Evolutionary conservation across 1,140 invertebrate species (phyloP).

Genomic region (Caenorhabditis tropicalis): DNA sequence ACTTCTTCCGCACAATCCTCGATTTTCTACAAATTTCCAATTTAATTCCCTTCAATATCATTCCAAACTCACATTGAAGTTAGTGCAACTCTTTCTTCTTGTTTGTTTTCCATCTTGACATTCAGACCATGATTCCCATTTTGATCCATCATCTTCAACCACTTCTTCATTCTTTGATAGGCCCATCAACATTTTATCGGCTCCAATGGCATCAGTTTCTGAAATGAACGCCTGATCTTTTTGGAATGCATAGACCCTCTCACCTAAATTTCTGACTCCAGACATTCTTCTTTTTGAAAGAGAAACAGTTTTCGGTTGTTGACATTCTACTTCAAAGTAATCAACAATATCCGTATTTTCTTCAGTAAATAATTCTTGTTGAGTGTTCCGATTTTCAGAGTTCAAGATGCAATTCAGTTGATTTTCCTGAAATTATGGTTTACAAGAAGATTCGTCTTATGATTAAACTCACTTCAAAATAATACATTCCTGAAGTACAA

Average conservation of each 20-base stretch:
- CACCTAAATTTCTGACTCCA: conserved; percentile 40
- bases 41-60: too few relatives aligned
- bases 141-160: neutral
- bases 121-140: conserved; percentile 52
- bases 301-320: conserved; percentile 26
- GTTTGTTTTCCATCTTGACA: conserved; percentile 53
- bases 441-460: neutral
- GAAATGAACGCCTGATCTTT: neutral
- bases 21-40: conserved; percentile 47
- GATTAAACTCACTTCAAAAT: conserved; percentile 62
- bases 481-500: conserved; percentile 70
- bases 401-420: conserved; percentile 72
- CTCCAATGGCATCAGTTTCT: conserved; percentile 39
- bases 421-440: conserved; percentile 60
- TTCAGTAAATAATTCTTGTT: conserved; percentile 67
- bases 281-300: conserved; percentile 37
- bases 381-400: conserved; percentile 65
- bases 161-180: neutral
- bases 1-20: conserved; percentile 40
- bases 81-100: conserved; percentile 28
- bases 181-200: neutral
- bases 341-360: conserved; percentile 71
- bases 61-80: conserved; percentile 14
- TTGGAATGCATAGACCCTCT: neutral
- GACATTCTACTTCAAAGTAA: conserved; percentile 70